phyloP scores from a whole-genome alignment of 2,888 invertebrate species.

The Drosophila hamatofila region DNA sequence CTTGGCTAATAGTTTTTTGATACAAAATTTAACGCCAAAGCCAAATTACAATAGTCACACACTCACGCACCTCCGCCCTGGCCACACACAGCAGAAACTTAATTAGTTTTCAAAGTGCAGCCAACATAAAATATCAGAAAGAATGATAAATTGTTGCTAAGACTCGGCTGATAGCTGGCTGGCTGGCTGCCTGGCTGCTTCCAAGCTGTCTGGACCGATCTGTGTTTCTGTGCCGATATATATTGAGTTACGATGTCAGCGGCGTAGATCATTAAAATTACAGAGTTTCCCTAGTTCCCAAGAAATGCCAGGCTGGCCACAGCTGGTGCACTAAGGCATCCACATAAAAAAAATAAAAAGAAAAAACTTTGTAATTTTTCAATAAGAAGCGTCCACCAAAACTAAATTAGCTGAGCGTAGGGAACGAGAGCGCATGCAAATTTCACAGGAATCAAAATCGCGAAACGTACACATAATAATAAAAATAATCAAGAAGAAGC shows the following conservation, averaged over 20 bases:
- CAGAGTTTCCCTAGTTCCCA: slow-evolving; percentile 66
- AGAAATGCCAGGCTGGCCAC: slow-evolving; percentile 32
- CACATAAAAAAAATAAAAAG: slow-evolving; percentile 17
- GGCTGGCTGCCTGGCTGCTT: slow-evolving; percentile 60
- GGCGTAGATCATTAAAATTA: slow-evolving; percentile 75
- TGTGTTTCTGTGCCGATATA: slow-evolving; percentile 46
- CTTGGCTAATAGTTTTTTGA: slow-evolving; percentile 79
- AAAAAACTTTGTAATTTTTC: slow-evolving; percentile 73
- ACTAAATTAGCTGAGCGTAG: slow-evolving; percentile 73
- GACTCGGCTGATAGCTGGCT: slow-evolving; percentile 43
- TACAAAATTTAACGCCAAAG: slow-evolving; percentile 77
- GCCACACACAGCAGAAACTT: slow-evolving; percentile 70
- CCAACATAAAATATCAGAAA: slow-evolving; percentile 30
- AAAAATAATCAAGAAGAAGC: slow-evolving; percentile 62
- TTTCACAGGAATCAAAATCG: slow-evolving; percentile 76
- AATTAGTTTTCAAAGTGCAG: slow-evolving; percentile 78
- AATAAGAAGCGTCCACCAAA: slow-evolving; percentile 63
- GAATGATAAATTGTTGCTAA: slow-evolving; percentile 47
- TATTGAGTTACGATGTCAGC: slow-evolving; percentile 68
- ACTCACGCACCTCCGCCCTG: slow-evolving; percentile 36
- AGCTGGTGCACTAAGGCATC: slow-evolving; percentile 38
- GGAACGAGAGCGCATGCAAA: slow-evolving; percentile 65
- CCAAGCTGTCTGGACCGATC: slow-evolving; percentile 77
- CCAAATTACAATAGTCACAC: slow-evolving; percentile 65
- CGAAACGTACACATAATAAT: slow-evolving; percentile 57